Evolutionary conservation across 2,888 invertebrate genomes (phyloP).

Genomic region (Seira musarum): DNA sequence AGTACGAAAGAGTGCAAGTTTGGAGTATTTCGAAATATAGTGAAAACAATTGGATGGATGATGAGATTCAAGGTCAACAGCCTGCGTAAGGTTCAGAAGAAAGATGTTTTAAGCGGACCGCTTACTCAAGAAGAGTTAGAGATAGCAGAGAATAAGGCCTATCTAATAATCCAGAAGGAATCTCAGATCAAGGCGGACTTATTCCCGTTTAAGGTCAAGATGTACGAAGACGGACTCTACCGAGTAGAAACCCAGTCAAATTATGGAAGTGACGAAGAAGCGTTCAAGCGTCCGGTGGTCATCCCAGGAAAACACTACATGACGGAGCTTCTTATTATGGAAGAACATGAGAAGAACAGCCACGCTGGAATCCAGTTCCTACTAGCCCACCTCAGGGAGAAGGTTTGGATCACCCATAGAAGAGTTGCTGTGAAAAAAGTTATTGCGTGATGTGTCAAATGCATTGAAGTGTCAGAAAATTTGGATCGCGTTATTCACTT

Average conservation of each 20-base stretch:
- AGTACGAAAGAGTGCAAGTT: no score
- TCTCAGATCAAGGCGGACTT: no score
- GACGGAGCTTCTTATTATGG: neutral
- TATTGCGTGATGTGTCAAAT: neutral
- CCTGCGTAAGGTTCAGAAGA: no score
- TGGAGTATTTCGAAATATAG: no score
- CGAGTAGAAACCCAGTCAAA: neutral
- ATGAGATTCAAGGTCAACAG: neutral
- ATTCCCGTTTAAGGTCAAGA: neutral
- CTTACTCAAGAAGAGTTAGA: neutral
- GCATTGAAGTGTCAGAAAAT: slow-evolving; percentile 1
- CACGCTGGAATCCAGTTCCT: neutral
- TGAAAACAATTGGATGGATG: no score
- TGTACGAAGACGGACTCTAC: neutral
- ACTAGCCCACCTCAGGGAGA: neutral
- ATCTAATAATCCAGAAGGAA: no score
- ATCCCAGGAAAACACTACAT: neutral
- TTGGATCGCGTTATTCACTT: slow-evolving; percentile 16
- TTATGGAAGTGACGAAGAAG: neutral
- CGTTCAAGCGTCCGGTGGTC: slow-evolving; percentile 1
- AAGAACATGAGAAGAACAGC: neutral
- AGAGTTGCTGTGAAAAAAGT: neutral
- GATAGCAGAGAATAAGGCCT: neutral
- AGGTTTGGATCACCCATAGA: neutral
- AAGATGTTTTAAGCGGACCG: no score